Conservation (phyloP, 2,113 vertebrate species). For the Pyxicephalus adspersus region DNA sequence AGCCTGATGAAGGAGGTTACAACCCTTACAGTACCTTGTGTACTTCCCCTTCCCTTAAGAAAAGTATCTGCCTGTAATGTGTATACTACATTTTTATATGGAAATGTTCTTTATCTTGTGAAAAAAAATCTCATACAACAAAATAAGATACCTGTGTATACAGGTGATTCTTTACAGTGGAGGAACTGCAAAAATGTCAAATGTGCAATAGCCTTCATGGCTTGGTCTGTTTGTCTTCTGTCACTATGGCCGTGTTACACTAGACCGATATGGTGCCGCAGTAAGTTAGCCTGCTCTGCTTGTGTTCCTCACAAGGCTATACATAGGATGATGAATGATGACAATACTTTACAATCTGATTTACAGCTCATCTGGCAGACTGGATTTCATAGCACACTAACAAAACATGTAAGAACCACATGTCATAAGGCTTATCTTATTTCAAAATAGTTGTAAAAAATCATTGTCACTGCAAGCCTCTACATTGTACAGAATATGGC, state of each 20-base stretch:
- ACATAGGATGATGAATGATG: constrained; percentile 15
- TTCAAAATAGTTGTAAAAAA: constrained; percentile 56
- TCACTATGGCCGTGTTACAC: constrained; percentile 18
- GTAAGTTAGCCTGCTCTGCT: background rate
- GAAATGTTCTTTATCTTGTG: no score
- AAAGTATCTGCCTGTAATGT: no score
- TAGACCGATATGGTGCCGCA: background rate
- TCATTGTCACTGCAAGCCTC: constrained; percentile 25
- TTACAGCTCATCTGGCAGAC: constrained; percentile 39
- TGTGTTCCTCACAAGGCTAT: constrained; percentile 1
- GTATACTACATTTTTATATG: no score
- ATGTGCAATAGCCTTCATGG: constrained; percentile 1
- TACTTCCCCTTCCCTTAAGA: no score
- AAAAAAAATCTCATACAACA: no score
- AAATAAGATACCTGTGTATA: no score
- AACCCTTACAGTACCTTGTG: no score
- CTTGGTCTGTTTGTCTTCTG: constrained; percentile 16
- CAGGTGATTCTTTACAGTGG: background rate
- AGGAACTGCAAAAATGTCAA: constrained; percentile 4
- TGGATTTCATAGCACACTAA: constrained; percentile 34
- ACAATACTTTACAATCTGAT: constrained; percentile 47
- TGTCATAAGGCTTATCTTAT: constrained; percentile 30
- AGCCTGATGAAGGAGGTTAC: no score
- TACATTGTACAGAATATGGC: background rate
- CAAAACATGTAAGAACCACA: constrained; percentile 38